These are phyloP conservation scores for Acanthosepion lycidas DNA, from an alignment of 2,888 invertebrate genomes.

Conservation along the genomic window DNA sequence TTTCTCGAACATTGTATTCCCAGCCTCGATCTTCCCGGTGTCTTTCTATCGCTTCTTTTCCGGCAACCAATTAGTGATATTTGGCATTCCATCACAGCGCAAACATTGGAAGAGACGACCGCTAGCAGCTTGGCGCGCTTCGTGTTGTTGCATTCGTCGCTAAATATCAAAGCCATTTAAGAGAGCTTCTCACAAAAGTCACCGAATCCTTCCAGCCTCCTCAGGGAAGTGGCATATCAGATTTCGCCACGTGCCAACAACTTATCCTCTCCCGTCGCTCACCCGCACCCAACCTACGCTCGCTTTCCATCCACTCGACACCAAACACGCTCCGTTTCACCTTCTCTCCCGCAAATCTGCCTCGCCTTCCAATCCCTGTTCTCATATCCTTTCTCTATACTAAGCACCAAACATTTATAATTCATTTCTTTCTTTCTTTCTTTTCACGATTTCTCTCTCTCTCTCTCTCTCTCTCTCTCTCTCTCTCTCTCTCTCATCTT, in stretches of 20 bases:
- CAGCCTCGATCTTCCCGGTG: neutral
- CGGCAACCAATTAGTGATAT: slow-evolving; percentile 17
- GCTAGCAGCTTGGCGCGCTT: slow-evolving; percentile 33
- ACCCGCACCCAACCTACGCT: too few species aligned
- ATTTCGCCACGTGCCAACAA: neutral
- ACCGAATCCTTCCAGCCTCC: neutral
- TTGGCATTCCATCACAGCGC: neutral
- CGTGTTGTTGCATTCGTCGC: slow-evolving; percentile 33
- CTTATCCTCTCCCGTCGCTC: too few species aligned
- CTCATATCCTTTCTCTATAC: too few species aligned
- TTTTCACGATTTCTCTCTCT: too few species aligned
- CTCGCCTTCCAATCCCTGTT: neutral
- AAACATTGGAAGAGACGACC: slow-evolving; percentile 33
- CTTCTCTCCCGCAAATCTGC: neutral
- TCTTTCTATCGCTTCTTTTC: slow-evolving; percentile 33
- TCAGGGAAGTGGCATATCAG: slow-evolving; percentile 33
- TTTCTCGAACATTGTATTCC: neutral
- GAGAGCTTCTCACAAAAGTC: neutral
- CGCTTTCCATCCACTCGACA: too few species aligned
- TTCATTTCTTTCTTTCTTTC: too few species aligned
- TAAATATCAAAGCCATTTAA: neutral
- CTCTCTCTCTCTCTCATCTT: too few species aligned
- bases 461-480: too few species aligned
- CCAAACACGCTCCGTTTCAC: neutral
- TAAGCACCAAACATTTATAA: too few species aligned